Evolutionary conservation across 2,797 vertebrate genomes (phyloP).

Genomic region (Rachycentron canadum): DNA sequence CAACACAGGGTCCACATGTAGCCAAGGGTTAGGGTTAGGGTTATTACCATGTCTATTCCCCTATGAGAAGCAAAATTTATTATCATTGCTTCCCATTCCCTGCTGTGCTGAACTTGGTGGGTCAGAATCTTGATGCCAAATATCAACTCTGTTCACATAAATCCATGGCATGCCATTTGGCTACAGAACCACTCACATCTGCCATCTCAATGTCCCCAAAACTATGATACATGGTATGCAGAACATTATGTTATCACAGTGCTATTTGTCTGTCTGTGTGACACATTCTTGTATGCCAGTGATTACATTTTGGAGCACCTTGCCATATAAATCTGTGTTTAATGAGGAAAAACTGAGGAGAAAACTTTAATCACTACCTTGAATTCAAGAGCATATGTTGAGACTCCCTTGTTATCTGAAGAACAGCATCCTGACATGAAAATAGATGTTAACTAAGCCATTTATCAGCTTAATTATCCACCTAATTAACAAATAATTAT

Average conservation of each 20-base stretch:
- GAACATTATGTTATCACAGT: not conserved
- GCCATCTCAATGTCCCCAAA: not conserved
- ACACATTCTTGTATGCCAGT: conserved; percentile 1
- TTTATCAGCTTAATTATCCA: conserved; percentile 15
- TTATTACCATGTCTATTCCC: not conserved
- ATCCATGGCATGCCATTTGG: conserved; percentile 11
- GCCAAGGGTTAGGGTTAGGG: conserved; percentile 5
- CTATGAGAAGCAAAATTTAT: conserved; percentile 20
- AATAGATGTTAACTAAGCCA: not conserved
- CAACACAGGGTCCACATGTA: conserved; percentile 1
- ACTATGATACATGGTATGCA: not conserved
- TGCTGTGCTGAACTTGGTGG: conserved; percentile 40
- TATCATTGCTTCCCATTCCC: conserved; percentile 26
- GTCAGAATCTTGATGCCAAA: conserved; percentile 41
- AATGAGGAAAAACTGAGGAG: not conserved
- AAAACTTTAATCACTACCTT: not conserved
- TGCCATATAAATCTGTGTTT: not conserved
- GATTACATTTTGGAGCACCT: not conserved
- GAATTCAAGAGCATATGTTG: not conserved
- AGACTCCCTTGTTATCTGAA: not conserved
- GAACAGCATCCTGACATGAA: not conserved
- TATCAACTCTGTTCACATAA: conserved; percentile 37
- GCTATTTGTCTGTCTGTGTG: not conserved
- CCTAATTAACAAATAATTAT: not conserved
- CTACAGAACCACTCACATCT: conserved; percentile 4